These are phyloP conservation scores for Haemorhous mexicanus DNA, from an alignment of 2,113 vertebrate genomes.

Conservation along the genomic window DNA sequence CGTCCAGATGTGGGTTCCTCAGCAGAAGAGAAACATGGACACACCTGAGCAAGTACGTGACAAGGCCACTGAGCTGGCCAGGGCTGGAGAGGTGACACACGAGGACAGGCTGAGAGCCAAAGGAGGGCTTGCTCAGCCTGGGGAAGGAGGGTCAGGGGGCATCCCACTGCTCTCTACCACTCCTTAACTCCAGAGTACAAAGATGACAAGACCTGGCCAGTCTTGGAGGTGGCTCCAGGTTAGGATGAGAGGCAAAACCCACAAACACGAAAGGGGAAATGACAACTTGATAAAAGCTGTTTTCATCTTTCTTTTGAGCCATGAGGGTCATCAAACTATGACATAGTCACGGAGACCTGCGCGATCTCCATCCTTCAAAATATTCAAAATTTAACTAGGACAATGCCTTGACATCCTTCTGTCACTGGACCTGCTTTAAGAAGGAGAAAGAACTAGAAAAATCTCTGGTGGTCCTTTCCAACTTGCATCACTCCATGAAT, in stretches of 20 bases:
- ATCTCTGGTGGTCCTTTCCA: background rate
- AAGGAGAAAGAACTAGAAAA: background rate
- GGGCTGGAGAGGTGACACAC: background rate
- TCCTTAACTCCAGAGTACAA: background rate
- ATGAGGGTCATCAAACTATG: accelerated
- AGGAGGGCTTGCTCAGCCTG: background rate
- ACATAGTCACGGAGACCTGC: background rate
- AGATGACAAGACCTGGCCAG: background rate
- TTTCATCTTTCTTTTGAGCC: background rate
- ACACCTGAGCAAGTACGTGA: background rate
- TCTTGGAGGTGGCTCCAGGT: background rate
- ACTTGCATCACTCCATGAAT: background rate
- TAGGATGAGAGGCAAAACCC: background rate
- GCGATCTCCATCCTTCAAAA: background rate
- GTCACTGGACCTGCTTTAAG: background rate
- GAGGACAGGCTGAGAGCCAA: background rate
- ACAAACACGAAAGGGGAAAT: background rate
- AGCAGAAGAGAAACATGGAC: background rate
- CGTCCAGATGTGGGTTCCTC: background rate
- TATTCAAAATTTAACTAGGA: background rate
- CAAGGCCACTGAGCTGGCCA: background rate
- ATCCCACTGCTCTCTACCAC: background rate
- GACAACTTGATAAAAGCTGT: background rate
- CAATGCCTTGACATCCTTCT: background rate
- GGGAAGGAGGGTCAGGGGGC: background rate